These are phyloP conservation scores for Arbacia lixula DNA, from an alignment of 53 echinoderm and acorn worm species.

Conservation along the genomic window DNA sequence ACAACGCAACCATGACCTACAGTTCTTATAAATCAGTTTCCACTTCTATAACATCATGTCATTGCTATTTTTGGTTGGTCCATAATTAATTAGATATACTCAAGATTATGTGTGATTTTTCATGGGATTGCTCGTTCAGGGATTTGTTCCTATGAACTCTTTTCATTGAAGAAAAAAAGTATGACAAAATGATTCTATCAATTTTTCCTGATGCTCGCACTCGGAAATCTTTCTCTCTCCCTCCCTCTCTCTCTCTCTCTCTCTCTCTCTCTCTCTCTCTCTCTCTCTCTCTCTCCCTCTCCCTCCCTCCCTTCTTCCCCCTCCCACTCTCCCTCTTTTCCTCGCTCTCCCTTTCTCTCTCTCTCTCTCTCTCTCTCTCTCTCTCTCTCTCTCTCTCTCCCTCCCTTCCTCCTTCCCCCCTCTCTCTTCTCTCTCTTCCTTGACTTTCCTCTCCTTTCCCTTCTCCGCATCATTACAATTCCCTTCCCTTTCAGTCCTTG, in stretches of 20 bases:
- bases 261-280: neutral
- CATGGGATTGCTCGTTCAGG: too few relatives aligned
- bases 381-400: neutral
- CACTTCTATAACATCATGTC: too few relatives aligned
- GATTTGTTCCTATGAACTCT: too few relatives aligned
- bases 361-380: neutral
- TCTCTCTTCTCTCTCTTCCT: too few relatives aligned
- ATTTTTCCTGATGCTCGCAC: neutral
- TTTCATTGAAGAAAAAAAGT: too few relatives aligned
- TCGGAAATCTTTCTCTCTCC: neutral
- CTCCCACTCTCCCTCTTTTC: neutral
- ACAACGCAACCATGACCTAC: too few relatives aligned
- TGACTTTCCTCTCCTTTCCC: neutral
- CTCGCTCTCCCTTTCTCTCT: neutral
- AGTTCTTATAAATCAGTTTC: too few relatives aligned
- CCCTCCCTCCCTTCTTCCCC: neutral
- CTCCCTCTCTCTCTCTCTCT: neutral
- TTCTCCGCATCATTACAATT: neutral
- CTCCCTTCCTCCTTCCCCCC: neutral
- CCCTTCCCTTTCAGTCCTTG: too few relatives aligned
- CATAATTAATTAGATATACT: too few relatives aligned
- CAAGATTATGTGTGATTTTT: too few relatives aligned
- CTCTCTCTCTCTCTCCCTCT: neutral
- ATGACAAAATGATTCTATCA: too few relatives aligned
- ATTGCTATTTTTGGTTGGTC: too few relatives aligned